phyloP scores from a whole-genome alignment of 2,888 invertebrate species.

The Gisinianus flammeolus region DNA sequence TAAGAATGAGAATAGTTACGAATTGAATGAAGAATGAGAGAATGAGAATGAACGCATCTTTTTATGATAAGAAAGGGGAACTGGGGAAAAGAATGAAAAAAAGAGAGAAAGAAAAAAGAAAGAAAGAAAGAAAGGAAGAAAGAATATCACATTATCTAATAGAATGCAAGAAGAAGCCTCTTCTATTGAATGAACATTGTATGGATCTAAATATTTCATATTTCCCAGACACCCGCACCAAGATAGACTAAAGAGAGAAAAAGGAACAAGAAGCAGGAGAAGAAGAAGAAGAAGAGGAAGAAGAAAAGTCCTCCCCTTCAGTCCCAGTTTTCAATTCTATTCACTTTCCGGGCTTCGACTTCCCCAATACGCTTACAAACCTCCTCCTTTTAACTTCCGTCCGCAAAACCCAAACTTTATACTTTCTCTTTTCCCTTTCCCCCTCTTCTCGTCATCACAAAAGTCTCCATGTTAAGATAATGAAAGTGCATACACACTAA shows the following conservation, averaged over 20 bases:
- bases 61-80: not conserved
- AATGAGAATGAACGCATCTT: not conserved
- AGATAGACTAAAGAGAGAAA: not conserved
- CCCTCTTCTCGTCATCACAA: not conserved
- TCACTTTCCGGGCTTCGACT: not conserved
- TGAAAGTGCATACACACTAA: not conserved
- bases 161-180: constrained; percentile 32
- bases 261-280: not conserved
- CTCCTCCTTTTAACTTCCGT: not conserved
- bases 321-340: not conserved
- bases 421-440: not conserved
- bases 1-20: not conserved
- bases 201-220: constrained; percentile 33
- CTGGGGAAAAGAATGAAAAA: constrained; percentile 1
- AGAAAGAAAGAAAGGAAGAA: constrained; percentile 28
- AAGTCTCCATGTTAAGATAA: not conserved
- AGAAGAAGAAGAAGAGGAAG: not conserved
- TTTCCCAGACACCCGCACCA: not conserved
- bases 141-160: constrained; percentile 38
- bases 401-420: not conserved
- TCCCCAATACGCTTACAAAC: not conserved
- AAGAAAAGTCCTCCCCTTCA: constrained; percentile 7
- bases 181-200: constrained; percentile 17
- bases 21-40: constrained; percentile 1
- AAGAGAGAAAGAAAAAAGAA: constrained; percentile 17